Evolutionary conservation across 1,140 invertebrate genomes (phyloP), one percentile per base, ranked within the genome.

Genomic region (Cherax quadricarinatus): DNA sequence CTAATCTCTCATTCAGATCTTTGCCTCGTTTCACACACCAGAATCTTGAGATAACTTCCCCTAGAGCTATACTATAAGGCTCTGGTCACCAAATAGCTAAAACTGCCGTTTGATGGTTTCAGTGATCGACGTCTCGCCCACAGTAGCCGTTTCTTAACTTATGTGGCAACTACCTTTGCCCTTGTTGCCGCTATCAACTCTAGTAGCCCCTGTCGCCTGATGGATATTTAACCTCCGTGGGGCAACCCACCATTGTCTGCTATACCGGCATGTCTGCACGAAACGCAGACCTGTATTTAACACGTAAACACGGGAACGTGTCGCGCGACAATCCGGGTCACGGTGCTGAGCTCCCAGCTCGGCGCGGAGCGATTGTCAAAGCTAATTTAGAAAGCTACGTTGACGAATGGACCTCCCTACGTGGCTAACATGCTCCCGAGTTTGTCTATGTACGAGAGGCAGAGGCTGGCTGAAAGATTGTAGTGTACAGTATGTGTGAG

Each of bases 301-400:
- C 83, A 14, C 83, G 83, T 85, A 62, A 85, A 85, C 83, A 85
- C 5, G 60, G 70, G 83, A 85, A 70, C 83, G 83, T 85, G 83
- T 85, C 70, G 30, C 60, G 30, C 83, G 21, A 85, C 62, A 85
- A 41, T 81, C 14, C 83, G 30, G 14, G 83, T 70, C 53, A 85
- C 83, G 60, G 60, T 48, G 48, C 12, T 30, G 60, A 21, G n/a
- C 53, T 70, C 41, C 83, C 83, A 18, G 16, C 12, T n/a, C n/a
- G 60, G 30, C 60, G 60, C 83, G 48, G 60, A 14, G 30, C 60
- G 18, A 48, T 24, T 85, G 83, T 85, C 83, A 48, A 48, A 85
- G 83, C 53, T n/a, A 70, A 48, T 85, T 85, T 85, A 85, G 83
- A 85, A 85, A 85, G 83, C 83, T 60, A 70, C 83, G 70, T 48